A percentile compares a stretch with the other conserved stretches of the same genome.
phyloP scores from a whole-genome alignment of 2,888 invertebrate genomes.

The Tiphia femorata region DNA sequence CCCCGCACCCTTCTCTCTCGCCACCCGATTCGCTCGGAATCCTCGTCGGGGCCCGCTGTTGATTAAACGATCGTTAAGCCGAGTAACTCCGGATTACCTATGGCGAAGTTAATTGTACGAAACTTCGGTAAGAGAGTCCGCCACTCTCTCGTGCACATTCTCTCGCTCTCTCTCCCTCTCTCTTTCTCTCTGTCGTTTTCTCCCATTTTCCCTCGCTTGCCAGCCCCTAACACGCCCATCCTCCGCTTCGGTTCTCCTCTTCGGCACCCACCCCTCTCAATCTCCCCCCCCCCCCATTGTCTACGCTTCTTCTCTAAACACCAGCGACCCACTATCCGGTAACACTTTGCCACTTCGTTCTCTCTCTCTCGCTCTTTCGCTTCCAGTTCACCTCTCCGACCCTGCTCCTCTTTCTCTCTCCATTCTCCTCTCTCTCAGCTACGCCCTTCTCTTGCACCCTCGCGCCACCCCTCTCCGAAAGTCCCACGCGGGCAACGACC shows the following conservation, averaged over 20 bases:
- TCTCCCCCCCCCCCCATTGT: no score
- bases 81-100: not conserved
- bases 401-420: not conserved
- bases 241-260: no score
- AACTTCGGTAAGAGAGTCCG: no score
- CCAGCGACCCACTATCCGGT: conserved; percentile 1
- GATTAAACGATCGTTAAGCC: conserved; percentile 3
- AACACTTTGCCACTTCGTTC: not conserved
- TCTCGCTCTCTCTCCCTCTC: conserved; percentile 1
- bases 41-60: not conserved
- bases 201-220: no score
- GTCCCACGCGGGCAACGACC: not conserved
- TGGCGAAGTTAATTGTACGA: conserved; percentile 1
- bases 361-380: conserved; percentile 8
- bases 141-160: no score
- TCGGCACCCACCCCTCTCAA: no score
- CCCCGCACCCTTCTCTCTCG: no score
- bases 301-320: conserved; percentile 10
- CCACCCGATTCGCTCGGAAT: not conserved
- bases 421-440: not conserved
- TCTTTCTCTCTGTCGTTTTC: not conserved
- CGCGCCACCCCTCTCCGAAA: conserved; percentile 5
- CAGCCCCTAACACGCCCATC: no score
- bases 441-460: not conserved
- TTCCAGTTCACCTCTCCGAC: not conserved